phyloP scores from a whole-genome alignment of 2,113 vertebrate species.

The Candoia aspera region DNA sequence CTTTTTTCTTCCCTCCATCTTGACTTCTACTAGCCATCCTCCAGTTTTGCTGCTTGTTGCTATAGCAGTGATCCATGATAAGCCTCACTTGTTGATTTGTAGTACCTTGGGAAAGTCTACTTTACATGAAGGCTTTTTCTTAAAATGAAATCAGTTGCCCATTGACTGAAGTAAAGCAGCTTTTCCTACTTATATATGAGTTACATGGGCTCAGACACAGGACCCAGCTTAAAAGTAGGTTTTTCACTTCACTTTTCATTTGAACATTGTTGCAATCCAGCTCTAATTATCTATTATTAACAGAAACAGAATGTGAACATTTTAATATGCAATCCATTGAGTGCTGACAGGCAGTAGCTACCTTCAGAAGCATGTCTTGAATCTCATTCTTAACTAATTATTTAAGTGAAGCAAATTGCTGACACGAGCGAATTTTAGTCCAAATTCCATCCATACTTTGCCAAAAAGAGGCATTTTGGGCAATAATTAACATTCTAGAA shows the following conservation, averaged over 20 bases:
- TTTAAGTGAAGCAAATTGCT: background rate
- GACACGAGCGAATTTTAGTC: background rate
- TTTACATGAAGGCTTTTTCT: background rate
- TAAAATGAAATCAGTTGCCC: background rate
- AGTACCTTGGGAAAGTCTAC: too few species aligned
- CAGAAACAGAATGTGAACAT: background rate
- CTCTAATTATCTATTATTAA: background rate
- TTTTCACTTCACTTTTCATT: background rate
- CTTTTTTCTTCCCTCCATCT: background rate
- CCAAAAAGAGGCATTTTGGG: background rate
- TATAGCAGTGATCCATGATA: too few species aligned
- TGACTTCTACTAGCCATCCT: background rate
- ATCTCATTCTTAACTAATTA: background rate
- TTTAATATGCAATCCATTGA: background rate
- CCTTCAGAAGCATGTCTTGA: background rate
- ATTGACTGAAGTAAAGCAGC: background rate
- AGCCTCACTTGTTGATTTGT: background rate
- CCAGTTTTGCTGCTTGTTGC: background rate
- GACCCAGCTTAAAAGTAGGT: background rate
- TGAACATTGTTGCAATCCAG: background rate
- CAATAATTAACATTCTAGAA: background rate
- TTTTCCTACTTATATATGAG: background rate
- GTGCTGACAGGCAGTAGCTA: background rate
- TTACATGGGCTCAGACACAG: background rate
- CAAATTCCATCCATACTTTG: background rate